A percentile compares a stretch with the other conserved stretches of the same genome.
These are phyloP conservation scores for Agapornis canus DNA, from an alignment of 2,797 vertebrate species.

Conservation along the genomic window DNA sequence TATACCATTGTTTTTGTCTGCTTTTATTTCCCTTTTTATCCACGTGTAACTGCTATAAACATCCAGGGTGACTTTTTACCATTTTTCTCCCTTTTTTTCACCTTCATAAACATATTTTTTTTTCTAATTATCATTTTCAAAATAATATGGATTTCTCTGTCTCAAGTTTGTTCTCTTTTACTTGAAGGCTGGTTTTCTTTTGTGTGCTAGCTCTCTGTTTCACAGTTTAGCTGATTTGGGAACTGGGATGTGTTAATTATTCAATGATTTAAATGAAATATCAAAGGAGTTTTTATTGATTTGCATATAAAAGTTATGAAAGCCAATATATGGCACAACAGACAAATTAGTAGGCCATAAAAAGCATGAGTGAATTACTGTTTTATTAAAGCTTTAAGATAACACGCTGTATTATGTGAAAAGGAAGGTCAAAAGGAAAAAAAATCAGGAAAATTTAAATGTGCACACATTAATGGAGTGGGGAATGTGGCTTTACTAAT, in stretches of 20 bases:
- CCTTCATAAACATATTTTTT: not conserved
- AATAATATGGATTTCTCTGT: not conserved
- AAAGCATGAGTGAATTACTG: constrained; percentile 60
- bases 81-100: not conserved
- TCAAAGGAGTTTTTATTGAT: constrained; percentile 70
- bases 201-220: not conserved
- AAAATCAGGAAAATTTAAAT: constrained; percentile 43
- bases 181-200: not conserved
- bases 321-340: constrained; percentile 36
- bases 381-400: constrained; percentile 70
- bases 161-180: not conserved
- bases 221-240: not conserved
- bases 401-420: constrained; percentile 64
- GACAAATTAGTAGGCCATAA: constrained; percentile 69
- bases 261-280: constrained; percentile 72
- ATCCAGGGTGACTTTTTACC: not conserved
- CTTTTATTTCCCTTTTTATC: not conserved
- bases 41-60: not conserved
- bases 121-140: not conserved
- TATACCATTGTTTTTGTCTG: not conserved
- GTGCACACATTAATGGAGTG: constrained; percentile 61
- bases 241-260: constrained; percentile 56
- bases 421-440: constrained; percentile 75
- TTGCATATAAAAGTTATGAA: constrained; percentile 73
- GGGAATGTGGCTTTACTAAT: constrained; percentile 65